Evolutionary conservation across 2,888 invertebrate genomes (phyloP).

Genomic region (Gastracanthus pulcherrimus): DNA sequence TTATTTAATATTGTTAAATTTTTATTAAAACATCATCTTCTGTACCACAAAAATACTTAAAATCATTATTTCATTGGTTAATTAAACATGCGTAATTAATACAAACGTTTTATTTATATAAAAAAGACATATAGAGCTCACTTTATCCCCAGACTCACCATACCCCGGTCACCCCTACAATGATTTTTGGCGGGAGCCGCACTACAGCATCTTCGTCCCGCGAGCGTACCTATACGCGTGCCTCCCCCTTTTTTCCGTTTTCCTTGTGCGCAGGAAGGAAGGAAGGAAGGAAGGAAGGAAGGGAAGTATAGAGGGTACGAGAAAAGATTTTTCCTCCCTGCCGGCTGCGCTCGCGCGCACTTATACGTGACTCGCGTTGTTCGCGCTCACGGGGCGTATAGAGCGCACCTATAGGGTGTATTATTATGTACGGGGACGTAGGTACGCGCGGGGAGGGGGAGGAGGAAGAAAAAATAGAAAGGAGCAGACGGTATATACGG

Average conservation of each 20-base stretch:
- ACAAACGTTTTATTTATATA: no score
- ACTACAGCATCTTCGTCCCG: background rate
- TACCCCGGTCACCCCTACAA: no score
- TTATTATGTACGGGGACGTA: background rate
- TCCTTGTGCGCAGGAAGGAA: slow-evolving; percentile 5
- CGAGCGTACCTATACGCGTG: slow-evolving; percentile 18
- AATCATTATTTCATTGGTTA: no score
- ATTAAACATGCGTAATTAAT: no score
- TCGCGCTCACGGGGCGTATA: background rate
- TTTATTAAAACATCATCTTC: no score
- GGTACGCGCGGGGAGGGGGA: no score
- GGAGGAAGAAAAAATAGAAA: background rate
- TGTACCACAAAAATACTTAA: no score
- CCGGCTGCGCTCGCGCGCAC: background rate
- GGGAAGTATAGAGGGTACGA: slow-evolving; percentile 10
- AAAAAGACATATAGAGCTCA: no score
- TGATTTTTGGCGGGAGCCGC: no score
- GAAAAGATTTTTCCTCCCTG: slow-evolving; percentile 45
- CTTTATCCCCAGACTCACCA: no score
- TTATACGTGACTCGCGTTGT: background rate
- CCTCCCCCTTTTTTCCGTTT: background rate
- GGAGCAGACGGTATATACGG: background rate
- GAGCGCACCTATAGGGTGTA: background rate
- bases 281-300: background rate
- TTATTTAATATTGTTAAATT: no score